Evolutionary conservation across 2,888 invertebrate species (phyloP), one percentile per base, ranked within the genome.

Genomic region (Syrphus vitripennis): DNA sequence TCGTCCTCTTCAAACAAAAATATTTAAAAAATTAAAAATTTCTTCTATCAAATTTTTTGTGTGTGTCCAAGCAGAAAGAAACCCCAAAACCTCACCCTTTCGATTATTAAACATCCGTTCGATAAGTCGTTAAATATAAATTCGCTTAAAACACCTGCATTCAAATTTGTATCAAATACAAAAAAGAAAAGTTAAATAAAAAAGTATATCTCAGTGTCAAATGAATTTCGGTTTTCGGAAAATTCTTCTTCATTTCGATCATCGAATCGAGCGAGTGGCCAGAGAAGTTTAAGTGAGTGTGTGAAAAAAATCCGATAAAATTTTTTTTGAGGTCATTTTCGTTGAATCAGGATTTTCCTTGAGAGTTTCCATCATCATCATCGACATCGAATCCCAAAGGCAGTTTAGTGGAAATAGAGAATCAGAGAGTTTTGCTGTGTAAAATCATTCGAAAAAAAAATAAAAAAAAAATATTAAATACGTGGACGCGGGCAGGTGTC

Each of bases 401-500:
- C 16, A 45, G 61, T 21, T 48, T 26, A 50, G 21, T 34, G 19
- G 34, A 37, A 34, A 19, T 57, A 31, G 37, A 71, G 50, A 75
- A 65, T 65, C 37, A n/a, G 26, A 61, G 24, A 48, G 67, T 34
- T 67, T 70, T 24, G 50, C n/a, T 75, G 69, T 74, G 72, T 42
- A 59, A 65, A 65, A 86, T n/a, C n/a, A 69, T 72, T 74, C 63
- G 74, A 78, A 75, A 70, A 70, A 14, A n/a, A n/a, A n/a, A n/a
- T n/a, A n/a, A n/a, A n/a, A n/a, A n/a, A n/a, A n/a, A n/a, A n/a
- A n/a, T n/a, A n/a, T n/a, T n/a, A n/a, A n/a, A 74, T 83, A 88
- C 83, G 87, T 87, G 80, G 82, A 80, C 83, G 88, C 88, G 83
- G 88, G 80, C 82, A 86, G 87, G 77, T 87, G 88, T 83, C 79